phyloP scores from a whole-genome alignment of 2,888 invertebrate genomes.

The Silvanus unidentatus region DNA sequence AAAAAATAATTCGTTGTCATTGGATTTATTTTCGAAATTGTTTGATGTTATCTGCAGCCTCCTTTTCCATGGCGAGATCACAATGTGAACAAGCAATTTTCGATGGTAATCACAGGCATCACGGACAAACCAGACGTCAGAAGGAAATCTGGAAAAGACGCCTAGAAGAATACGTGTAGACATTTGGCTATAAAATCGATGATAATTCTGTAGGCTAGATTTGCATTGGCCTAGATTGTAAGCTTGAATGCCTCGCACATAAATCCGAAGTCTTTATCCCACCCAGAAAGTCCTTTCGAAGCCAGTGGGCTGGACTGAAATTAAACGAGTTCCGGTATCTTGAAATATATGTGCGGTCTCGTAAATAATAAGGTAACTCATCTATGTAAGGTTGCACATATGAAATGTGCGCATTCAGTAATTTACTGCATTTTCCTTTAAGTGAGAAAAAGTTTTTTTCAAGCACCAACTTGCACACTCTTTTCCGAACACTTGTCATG shows the following conservation, averaged over 20 bases:
- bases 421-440: slow-evolving; percentile 14
- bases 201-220: slow-evolving; percentile 25
- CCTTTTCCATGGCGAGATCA: too few relatives aligned
- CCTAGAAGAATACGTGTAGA: slow-evolving; percentile 8
- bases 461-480: too few relatives aligned
- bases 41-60: too few relatives aligned
- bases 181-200: slow-evolving; percentile 25
- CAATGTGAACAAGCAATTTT: too few relatives aligned
- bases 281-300: slow-evolving; percentile 30
- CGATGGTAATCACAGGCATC: too few relatives aligned
- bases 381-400: slow-evolving; percentile 29
- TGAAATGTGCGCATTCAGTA: slow-evolving; percentile 28
- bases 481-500: too few relatives aligned
- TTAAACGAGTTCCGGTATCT: slow-evolving; percentile 35
- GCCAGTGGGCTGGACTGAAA: slow-evolving; percentile 31
- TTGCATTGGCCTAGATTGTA: slow-evolving; percentile 34
- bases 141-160: slow-evolving; percentile 4
- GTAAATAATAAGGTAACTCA: slow-evolving; percentile 31
- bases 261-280: slow-evolving; percentile 32
- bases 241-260: slow-evolving; percentile 27
- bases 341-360: slow-evolving; percentile 31
- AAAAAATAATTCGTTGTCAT: too few relatives aligned
- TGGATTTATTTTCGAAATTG: too few relatives aligned
- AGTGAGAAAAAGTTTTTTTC: too few relatives aligned
- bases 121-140: too few relatives aligned